Evolutionary conservation across 2,797 vertebrate genomes (phyloP).

Genomic region (Margarornis squamiger): DNA sequence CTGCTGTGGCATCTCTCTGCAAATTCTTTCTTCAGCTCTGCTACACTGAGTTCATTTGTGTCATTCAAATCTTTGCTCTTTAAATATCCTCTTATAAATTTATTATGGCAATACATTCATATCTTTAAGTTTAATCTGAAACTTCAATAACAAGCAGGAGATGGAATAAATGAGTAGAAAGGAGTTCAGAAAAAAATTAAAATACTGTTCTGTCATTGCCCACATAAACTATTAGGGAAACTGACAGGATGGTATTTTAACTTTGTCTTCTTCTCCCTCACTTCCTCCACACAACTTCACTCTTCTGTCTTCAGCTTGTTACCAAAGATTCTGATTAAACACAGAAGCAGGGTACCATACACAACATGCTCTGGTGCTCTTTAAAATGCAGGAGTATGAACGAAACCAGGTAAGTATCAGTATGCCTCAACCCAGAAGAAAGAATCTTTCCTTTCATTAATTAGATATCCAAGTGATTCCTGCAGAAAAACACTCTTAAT

Average conservation of each 20-base stretch:
- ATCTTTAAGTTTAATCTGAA: conserved; percentile 74
- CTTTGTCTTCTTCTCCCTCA: conserved; percentile 26
- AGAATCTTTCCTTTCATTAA: conserved; percentile 47
- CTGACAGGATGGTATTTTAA: conserved; percentile 63
- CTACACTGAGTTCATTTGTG: conserved; percentile 67
- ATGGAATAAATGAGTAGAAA: conserved; percentile 69
- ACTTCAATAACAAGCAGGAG: conserved; percentile 68
- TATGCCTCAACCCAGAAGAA: not conserved
- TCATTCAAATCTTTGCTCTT: conserved; percentile 75
- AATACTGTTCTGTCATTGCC: conserved; percentile 51
- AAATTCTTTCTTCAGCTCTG: conserved; percentile 58
- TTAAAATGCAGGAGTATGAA: conserved; percentile 15
- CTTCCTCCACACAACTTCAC: not conserved
- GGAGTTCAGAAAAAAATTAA: conserved; percentile 66
- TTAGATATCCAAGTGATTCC: conserved; percentile 30
- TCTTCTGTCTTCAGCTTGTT: conserved; percentile 15
- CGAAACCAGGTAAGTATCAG: not conserved
- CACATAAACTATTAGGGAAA: conserved; percentile 47
- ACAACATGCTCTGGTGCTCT: not conserved
- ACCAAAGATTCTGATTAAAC: conserved; percentile 44
- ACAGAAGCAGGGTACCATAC: not conserved
- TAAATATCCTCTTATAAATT: conserved; percentile 76
- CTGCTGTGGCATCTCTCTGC: conserved; percentile 57
- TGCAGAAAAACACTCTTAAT: conserved; percentile 43
- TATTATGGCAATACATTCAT: conserved; percentile 71